phyloP scores from a whole-genome alignment of 2,888 invertebrate species.

The Ctenicera cuprea region DNA sequence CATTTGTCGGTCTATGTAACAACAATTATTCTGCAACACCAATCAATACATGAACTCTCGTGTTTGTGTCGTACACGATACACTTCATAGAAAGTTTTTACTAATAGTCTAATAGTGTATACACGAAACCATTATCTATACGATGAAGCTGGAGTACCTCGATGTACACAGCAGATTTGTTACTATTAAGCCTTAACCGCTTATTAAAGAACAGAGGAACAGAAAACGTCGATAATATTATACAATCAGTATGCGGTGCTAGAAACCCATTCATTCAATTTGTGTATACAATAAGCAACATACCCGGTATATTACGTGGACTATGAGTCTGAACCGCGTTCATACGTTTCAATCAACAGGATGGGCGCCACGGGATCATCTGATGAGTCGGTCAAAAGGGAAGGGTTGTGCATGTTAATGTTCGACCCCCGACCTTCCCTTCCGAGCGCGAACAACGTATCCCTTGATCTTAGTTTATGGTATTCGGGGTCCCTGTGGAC shows the following conservation, averaged over 20 bases:
- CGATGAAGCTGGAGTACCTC: too few species aligned
- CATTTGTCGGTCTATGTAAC: too few species aligned
- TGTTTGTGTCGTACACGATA: too few species aligned
- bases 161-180: too few species aligned
- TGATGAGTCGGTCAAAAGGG: constrained; percentile 45
- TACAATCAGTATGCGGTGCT: neutral
- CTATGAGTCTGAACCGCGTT: constrained; percentile 27
- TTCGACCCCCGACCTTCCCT: constrained; percentile 41
- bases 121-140: too few species aligned
- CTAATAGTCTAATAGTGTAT: too few species aligned
- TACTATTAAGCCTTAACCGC: too few species aligned
- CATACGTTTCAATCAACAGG: constrained; percentile 52
- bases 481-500: constrained; percentile 53
- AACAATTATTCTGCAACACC: too few species aligned
- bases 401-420: constrained; percentile 55
- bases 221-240: neutral
- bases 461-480: constrained; percentile 56
- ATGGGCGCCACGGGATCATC: constrained; percentile 51
- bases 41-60: too few species aligned
- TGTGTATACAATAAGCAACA: constrained; percentile 1
- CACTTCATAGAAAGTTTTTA: too few species aligned
- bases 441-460: constrained; percentile 41
- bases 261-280: neutral
- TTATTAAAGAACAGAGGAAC: too few species aligned
- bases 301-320: constrained; percentile 5